Base-by-base conservation (phyloP, 2,888 invertebrate species). In the Caenorhabditis doughertyi region DNA sequence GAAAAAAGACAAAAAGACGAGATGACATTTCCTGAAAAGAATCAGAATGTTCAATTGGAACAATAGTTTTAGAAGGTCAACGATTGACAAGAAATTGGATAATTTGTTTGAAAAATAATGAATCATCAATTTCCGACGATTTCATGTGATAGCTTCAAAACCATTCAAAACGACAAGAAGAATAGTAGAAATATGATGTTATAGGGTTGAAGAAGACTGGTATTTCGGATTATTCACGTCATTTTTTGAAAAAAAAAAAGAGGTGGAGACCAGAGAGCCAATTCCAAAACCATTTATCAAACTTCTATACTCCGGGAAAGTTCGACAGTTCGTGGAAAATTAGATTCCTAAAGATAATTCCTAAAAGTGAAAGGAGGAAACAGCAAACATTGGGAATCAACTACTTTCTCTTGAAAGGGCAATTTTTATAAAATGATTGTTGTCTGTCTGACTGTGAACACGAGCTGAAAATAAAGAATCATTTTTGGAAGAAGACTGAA, bases 1-100 rank as follows among this genome's bases (percentile, higher is more conserved):
- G 65, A 35, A 79, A 44, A 18, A 71, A 71, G 35, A 79, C 71
- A 39, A 79, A 55, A 32, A 79, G 51, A 21, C 65, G 71, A 23
- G 71, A 32, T 18, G 55, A 65, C 79, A 79, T 79, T 23, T 16
- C 56, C 65, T 65, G 60, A 42, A 79, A 72, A 55, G 3, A 60
- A 47, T n/a, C 18, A 60, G 25, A 7, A 16, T 56, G 16, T 32
- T 51, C 35, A 39, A 39, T 13, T 39, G 39, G 13, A 5, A 11
- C 9, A 21, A 16, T 23, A 18, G 47, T 44, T 44, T 13, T 3
- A 56, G 25, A n/a, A 32, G 9, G 39, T 13, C n/a, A 39, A 39
- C 39, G 39, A 39, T 32, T 32, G 4, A 32, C 32, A 9, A 9
- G 13, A 23, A 35, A 55, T 8, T 27, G 55, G 23, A 42, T 44